Percentiles rank a stretch among this genome's conserved stretches.
Conservation (phyloP, 2,797 vertebrate species). For the Muscicapa comitata region DNA sequence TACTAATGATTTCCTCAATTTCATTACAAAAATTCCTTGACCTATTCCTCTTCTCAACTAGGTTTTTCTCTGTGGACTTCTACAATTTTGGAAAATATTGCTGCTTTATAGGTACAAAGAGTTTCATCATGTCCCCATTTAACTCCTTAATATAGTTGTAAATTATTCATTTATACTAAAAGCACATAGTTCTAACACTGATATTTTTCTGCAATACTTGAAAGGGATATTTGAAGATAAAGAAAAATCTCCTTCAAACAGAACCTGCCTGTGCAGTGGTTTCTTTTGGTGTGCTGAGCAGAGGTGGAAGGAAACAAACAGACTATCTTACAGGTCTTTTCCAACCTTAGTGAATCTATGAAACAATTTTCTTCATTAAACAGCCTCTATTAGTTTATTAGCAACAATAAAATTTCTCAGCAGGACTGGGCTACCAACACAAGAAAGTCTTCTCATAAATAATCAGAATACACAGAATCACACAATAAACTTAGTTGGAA, state of each 20-base stretch:
- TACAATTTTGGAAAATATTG: not conserved
- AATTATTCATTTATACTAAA: not conserved
- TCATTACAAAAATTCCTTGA: not conserved
- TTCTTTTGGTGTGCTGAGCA: not conserved
- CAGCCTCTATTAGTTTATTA: not conserved
- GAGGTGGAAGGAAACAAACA: accelerated
- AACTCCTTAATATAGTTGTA: not conserved
- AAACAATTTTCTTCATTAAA: not conserved
- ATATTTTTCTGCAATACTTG: not conserved
- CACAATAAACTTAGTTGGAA: not conserved
- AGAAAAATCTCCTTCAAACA: not conserved
- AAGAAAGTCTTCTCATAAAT: not conserved
- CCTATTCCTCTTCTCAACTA: not conserved
- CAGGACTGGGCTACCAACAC: not conserved
- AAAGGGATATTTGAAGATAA: not conserved
- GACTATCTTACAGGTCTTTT: not conserved
- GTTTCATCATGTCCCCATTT: not conserved
- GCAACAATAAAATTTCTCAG: not conserved
- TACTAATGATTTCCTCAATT: not conserved
- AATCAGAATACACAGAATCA: not conserved
- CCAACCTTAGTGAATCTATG: not conserved
- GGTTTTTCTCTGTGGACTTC: not conserved
- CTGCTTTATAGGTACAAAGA: not conserved
- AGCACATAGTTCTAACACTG: not conserved
- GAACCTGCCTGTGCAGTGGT: not conserved